phyloP scores from a whole-genome alignment of 2,113 vertebrate species.

The Chloroceryle aenea region DNA sequence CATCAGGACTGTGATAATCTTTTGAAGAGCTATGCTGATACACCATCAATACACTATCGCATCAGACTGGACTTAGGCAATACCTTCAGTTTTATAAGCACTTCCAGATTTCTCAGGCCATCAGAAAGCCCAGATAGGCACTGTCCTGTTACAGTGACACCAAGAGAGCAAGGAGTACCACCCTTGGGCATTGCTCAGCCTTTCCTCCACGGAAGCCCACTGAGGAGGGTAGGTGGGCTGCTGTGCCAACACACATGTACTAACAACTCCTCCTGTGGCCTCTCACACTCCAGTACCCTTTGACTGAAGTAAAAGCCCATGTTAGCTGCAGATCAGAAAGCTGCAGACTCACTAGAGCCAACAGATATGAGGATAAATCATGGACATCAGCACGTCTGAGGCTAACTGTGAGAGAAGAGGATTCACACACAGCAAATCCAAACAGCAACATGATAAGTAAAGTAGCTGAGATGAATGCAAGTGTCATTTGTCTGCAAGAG shows the following conservation, averaged over 20 bases:
- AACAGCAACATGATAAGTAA: neutral
- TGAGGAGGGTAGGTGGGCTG: neutral
- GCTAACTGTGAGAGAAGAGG: neutral
- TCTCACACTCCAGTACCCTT: conserved; percentile 1
- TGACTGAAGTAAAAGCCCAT: neutral
- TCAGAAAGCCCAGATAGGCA: neutral
- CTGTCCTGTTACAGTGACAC: accelerated
- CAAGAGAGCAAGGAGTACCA: neutral
- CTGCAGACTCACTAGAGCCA: neutral
- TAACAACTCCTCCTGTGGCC: neutral
- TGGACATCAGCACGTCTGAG: neutral
- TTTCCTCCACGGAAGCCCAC: neutral
- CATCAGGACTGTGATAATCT: neutral
- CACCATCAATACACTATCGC: neutral
- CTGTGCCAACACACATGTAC: neutral
- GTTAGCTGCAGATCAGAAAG: conserved; percentile 3
- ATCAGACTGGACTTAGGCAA: neutral
- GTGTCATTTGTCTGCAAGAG: neutral
- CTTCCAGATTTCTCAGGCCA: neutral
- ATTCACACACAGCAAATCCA: neutral
- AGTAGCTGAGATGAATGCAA: neutral
- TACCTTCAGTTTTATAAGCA: neutral
- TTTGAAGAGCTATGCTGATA: neutral
- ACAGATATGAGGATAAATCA: conserved; percentile 14
- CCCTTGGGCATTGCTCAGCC: neutral